A percentile compares a stretch with the other conserved stretches of the same genome.
Evolutionary conservation across 2,888 invertebrate genomes (phyloP).

Genomic region (Andrena marginata): DNA sequence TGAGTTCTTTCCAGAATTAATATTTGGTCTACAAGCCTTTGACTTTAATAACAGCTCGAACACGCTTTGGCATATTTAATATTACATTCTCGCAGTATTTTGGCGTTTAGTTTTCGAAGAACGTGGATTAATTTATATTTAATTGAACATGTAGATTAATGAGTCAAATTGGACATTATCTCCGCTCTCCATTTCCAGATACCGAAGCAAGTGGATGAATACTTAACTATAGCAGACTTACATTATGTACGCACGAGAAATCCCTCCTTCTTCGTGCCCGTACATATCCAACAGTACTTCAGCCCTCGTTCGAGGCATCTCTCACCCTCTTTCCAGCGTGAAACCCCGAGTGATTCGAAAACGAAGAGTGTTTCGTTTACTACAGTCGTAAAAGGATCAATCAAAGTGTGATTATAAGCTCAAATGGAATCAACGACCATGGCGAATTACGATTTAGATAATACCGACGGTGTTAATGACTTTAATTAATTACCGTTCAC

Average conservation of each 20-base stretch:
- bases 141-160: not conserved
- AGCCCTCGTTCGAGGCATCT: constrained; percentile 74
- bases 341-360: not conserved
- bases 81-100: constrained; percentile 17
- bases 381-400: not conserved
- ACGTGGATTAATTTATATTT: not conserved
- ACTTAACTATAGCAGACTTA: constrained; percentile 67
- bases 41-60: constrained; percentile 1
- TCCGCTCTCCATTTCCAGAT: constrained; percentile 9
- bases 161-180: not conserved
- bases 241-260: constrained; percentile 75
- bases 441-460: constrained; percentile 36
- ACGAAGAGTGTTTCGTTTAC: not conserved
- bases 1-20: not conserved
- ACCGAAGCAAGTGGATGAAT: not conserved
- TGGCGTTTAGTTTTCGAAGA: not conserved
- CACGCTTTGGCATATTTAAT: constrained; percentile 8
- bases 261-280: constrained; percentile 72
- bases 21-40: constrained; percentile 9
- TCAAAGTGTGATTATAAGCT: not conserved
- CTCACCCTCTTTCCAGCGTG: constrained; percentile 40
- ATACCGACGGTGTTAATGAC: not conserved
- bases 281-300: constrained; percentile 78
- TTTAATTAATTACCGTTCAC: constrained; percentile 11
- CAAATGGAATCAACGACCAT: not conserved